Conservation (phyloP, 2,888 invertebrate species). For the Eumacrocentrus americanus region DNA sequence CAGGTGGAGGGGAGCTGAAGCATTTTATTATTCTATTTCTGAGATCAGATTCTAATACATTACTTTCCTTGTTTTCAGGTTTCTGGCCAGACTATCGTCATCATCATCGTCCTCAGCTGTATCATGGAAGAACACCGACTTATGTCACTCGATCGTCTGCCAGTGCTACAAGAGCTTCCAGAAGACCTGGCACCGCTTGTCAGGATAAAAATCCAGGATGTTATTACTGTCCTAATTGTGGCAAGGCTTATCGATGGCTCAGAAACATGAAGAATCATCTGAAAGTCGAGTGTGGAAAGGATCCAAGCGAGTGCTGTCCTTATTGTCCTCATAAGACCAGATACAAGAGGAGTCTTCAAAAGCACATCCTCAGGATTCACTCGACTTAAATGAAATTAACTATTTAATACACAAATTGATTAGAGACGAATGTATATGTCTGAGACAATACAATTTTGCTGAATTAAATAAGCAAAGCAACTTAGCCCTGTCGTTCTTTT, state of each 20-base stretch:
- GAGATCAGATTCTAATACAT: constrained; percentile 35
- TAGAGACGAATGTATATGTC: neutral
- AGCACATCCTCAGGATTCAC: constrained; percentile 61
- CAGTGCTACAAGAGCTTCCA: constrained; percentile 14
- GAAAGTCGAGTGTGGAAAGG: constrained; percentile 67
- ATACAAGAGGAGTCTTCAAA: constrained; percentile 64
- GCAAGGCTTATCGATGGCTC: constrained; percentile 66
- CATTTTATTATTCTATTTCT: neutral
- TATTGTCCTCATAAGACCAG: constrained; percentile 64
- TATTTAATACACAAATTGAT: neutral
- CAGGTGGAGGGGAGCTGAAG: neutral
- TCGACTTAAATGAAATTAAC: constrained; percentile 32
- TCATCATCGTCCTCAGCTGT: constrained; percentile 22
- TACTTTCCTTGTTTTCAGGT: constrained; percentile 38
- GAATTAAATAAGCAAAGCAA: too few relatives aligned
- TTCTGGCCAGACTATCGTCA: constrained; percentile 31
- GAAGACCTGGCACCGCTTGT: constrained; percentile 27
- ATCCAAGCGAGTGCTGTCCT: constrained; percentile 65
- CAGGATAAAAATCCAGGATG: constrained; percentile 50
- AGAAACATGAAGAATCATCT: constrained; percentile 67
- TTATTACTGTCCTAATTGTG: constrained; percentile 65
- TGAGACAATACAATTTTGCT: neutral
- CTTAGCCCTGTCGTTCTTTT: too few relatives aligned
- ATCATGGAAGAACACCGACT: constrained; percentile 15
- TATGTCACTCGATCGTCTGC: constrained; percentile 2